Base-by-base conservation (phyloP, 1,140 invertebrate species). In the Tetraneura akinire region DNA sequence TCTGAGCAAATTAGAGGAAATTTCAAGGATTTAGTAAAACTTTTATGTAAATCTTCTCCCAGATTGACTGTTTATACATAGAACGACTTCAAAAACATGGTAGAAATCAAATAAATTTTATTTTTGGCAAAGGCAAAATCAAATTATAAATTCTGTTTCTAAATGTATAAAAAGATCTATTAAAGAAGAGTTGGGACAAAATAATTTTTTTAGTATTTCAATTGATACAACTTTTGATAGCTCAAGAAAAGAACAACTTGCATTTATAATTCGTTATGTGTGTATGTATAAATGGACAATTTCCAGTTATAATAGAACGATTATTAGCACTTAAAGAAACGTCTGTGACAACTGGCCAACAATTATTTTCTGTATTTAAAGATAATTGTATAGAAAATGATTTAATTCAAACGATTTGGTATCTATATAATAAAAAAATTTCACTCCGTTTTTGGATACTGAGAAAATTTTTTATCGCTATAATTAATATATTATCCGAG, bases 181-280 rank as follows among this genome's bases (percentile, higher is more conserved):
- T 26, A 26, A 6, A 57, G 5, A 4, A 21, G 53, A 57, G 13
- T 26, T 26, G 14, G 11, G 21, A 11, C 21, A 1, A 26, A 14
- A 21, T 13, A 21, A 13, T 26, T 23, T 57, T 4, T 57, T 57
- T 13, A 57, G 55, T 26, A 26, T 57, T 26, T 26, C 55, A 5
- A 57, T 57, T 14, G 21, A 57, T 57, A 23, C 55, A 0, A 57
- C 55, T 3, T 57, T 57, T 26, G 23, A 57, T 26, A 23, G 11
- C 13, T 23, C 55, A 26, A 57, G 23, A 57, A 57, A 26, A 57
- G 55, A 57, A 14, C 55, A 26, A 21, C 21, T 57, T 26, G 21
- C 23, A 57, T 57, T 57, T 57, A n/a, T 66, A n/a, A n/a, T 66
- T 13, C 32, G 62, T 21, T 66, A 21, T 64, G 60, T 37, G 32